These are phyloP conservation scores for Thereva unica DNA, from an alignment of 2,888 invertebrate genomes.

Conservation along the genomic window DNA sequence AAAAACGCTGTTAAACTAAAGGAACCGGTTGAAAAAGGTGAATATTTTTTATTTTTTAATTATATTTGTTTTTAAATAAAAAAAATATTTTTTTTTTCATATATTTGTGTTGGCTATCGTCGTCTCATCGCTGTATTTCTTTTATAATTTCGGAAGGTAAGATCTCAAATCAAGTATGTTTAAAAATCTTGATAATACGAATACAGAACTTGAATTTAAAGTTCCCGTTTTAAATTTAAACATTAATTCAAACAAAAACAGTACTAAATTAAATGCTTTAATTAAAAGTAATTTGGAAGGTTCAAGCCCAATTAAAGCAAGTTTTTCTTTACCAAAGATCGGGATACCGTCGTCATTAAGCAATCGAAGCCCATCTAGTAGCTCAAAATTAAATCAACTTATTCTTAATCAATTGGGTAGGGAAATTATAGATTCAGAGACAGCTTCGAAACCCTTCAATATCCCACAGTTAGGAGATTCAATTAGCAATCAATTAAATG, in stretches of 20 bases:
- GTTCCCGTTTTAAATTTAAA: constrained; percentile 1
- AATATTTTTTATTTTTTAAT: too few species aligned
- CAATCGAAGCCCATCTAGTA: neutral
- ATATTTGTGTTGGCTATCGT: constrained; percentile 23
- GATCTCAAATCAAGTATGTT: constrained; percentile 36
- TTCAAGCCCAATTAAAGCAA: constrained; percentile 16
- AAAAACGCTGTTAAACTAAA: constrained; percentile 42
- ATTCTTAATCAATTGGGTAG: constrained; percentile 23
- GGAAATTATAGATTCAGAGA: neutral
- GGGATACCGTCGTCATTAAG: constrained; percentile 1
- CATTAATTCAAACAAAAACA: constrained; percentile 4
- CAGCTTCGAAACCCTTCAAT: neutral
- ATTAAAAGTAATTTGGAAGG: constrained; percentile 33
- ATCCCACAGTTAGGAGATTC: constrained; percentile 35
- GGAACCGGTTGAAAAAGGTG: constrained; percentile 51
- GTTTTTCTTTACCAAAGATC: constrained; percentile 35
- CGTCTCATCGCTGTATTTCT: constrained; percentile 41
- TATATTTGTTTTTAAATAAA: constrained; percentile 32
- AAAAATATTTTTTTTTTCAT: constrained; percentile 1
- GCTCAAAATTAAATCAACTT: constrained; percentile 21
- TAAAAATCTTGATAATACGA: constrained; percentile 25
- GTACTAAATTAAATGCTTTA: constrained; percentile 28
- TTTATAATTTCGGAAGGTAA: constrained; percentile 40
- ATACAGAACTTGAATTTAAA: constrained; percentile 8
- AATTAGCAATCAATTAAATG: neutral